Evolutionary conservation across 2,797 vertebrate genomes (phyloP), one percentile per base, ranked within the genome.

Genomic region (Lindbergichthys nudifrons): DNA sequence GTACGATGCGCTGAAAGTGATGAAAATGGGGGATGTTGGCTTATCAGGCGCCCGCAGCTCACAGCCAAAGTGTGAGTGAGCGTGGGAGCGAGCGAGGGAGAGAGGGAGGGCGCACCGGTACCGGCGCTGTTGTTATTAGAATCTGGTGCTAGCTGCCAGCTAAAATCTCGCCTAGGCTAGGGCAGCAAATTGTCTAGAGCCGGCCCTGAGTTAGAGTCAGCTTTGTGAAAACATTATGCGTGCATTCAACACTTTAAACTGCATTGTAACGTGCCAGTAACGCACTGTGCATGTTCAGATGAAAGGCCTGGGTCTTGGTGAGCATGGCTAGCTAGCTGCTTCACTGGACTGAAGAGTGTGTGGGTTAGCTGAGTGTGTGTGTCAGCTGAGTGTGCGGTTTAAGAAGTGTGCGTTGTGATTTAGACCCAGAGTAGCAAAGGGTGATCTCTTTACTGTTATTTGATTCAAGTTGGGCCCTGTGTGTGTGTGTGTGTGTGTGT

Each of bases 281-380:
- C 76, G 75, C 80, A 81, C 59, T 48, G 58, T 92, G 92, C 92
- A 83, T 83, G 91, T 89, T 90, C 71, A 26, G 67, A 89, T 56
- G 10, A 68, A 82, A 61, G 75, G 87, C 26, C 21, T 63, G 83
- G 83, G 87, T 67, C 83, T 72, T 70, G 45, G 46, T 70, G 59
- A 87, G 53, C 70, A 82, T 73, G 42, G 83, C 21, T 71, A 83
- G 80, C 54, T 81, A 58, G 26, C 46, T 62, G 77, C 70, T 75
- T 89, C 86, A 57, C 82, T 81, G 66, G 71, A 59, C 65, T 69
- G 71, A 26, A 62, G 57, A 72, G 65, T 73, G 45, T 76, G 19
- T 69, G 36, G 19, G n/a, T 36, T 32, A 36, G 32, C 32, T 5
- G 12, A n/a, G 46, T 12, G 30, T 39, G 51, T 15, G 51, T 19